Conservation (phyloP, 2,113 vertebrate species). For the Myxocyprinus asiaticus region DNA sequence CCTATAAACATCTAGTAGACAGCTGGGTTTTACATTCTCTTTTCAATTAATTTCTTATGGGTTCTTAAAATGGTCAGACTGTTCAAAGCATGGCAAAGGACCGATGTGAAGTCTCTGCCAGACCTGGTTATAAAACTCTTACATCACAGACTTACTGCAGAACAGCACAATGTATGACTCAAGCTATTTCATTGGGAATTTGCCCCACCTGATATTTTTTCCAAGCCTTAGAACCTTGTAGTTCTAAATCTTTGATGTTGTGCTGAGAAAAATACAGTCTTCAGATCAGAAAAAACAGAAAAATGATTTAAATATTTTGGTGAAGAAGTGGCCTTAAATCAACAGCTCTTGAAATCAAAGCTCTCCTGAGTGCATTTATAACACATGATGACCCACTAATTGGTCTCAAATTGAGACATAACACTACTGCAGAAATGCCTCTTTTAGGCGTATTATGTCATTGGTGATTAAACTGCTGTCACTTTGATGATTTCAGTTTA, state of each 20-base stretch:
- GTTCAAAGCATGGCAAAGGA: slow-evolving; percentile 7
- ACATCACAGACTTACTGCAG: background rate
- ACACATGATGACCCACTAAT: slow-evolving; percentile 48
- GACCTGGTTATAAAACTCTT: slow-evolving; percentile 1
- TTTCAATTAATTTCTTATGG: slow-evolving; percentile 44
- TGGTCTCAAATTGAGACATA: slow-evolving; percentile 23
- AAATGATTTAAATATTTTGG: slow-evolving; percentile 20
- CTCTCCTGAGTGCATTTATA: slow-evolving; percentile 41
- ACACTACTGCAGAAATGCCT: background rate
- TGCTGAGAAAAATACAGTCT: slow-evolving; percentile 8
- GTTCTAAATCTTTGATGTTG: slow-evolving; percentile 29
- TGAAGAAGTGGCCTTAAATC: slow-evolving; percentile 35
- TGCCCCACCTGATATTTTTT: slow-evolving; percentile 14
- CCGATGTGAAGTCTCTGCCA: background rate
- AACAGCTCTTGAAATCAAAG: slow-evolving; percentile 31
- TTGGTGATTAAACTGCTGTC: background rate
- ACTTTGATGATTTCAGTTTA: too few species aligned
- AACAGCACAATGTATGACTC: slow-evolving; percentile 6
- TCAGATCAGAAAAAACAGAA: slow-evolving; percentile 33
- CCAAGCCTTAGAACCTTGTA: slow-evolving; percentile 11
- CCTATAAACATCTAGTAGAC: background rate
- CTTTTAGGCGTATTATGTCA: background rate
- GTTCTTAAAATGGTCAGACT: slow-evolving; percentile 3
- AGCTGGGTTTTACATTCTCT: slow-evolving; percentile 1
- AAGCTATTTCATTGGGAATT: background rate